Evolutionary conservation across 2,888 invertebrate genomes (phyloP).

Genomic region (Sarcophaga carnaria): DNA sequence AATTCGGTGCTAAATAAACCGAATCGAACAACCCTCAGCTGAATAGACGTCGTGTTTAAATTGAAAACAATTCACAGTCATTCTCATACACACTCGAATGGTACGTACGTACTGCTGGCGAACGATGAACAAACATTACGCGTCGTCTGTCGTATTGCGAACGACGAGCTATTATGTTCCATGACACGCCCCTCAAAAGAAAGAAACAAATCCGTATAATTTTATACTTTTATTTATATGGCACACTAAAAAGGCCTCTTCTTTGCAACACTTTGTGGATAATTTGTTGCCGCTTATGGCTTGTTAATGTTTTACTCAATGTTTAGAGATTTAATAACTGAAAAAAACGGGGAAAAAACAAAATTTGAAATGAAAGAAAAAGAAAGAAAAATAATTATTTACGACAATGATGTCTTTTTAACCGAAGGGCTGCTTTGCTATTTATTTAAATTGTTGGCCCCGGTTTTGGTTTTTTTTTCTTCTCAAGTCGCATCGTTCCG

Average conservation of each 20-base stretch:
- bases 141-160: not conserved
- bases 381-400: slow-evolving; percentile 52
- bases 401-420: slow-evolving; percentile 66
- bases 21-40: slow-evolving; percentile 52
- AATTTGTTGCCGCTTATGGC: slow-evolving; percentile 65
- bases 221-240: slow-evolving; percentile 50
- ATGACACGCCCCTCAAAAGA: slow-evolving; percentile 61
- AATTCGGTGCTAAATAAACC: slow-evolving; percentile 33
- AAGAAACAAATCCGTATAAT: slow-evolving; percentile 53
- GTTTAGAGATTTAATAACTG: not conserved
- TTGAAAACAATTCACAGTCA: slow-evolving; percentile 29
- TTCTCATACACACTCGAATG: not conserved
- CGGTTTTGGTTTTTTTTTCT: slow-evolving; percentile 1
- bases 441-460: slow-evolving; percentile 28
- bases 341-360: not conserved
- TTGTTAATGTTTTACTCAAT: slow-evolving; percentile 50
- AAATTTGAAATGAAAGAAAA: not conserved
- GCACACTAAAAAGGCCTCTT: slow-evolving; percentile 50
- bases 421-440: slow-evolving; percentile 59
- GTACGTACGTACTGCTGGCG: slow-evolving; percentile 14
- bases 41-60: slow-evolving; percentile 37
- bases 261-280: slow-evolving; percentile 68
- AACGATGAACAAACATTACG: slow-evolving; percentile 28
- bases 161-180: slow-evolving; percentile 60
- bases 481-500: not conserved